Base-by-base conservation (phyloP, 2,113 vertebrate species). In the Fregetta grallaria region DNA sequence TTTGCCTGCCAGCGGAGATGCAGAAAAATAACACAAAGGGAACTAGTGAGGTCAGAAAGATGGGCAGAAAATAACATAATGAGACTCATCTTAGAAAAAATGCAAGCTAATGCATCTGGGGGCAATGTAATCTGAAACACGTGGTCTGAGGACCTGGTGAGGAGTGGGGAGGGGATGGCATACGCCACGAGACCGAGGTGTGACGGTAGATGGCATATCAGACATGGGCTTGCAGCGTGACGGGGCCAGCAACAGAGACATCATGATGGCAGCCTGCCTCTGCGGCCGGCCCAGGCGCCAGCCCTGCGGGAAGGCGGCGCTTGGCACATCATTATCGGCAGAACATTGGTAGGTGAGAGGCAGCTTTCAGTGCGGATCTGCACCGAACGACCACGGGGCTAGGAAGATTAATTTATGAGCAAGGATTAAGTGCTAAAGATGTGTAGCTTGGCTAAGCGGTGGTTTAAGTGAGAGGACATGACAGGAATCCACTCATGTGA, bases 381-480 rank as follows among this genome's bases (percentile, higher is more conserved):
- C 65, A 38, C 7, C 1, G 70, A 92, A n/a, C 8, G 13, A 67
- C 90, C 40, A 4, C 2, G 3, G 65, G 79, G 70, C 58, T 50
- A 5, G 86, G 50, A 40, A 96, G 90, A 92, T 94, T 89, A 75
- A 92, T 94, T 93, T 91, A 86, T 62, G 84, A 96, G 47, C 40
- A 53, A 88, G 87, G 87, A 95, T 96, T 92, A 96, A 94, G 82
- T 72, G 95, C 95, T 96, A 83, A 96, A 95, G 92, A 87, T 88
- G 89, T 85, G 75, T 56, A 66, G 63, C 87, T 90, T 86, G 89
- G 76, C 76, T 83, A 80, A 97, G 84, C 5, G 5, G 40, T 38
- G 77, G 71, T 80, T 95, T 94, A 74, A 93, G 67, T 2, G 26
- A 92, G 88, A 59, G 45, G 83, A 84, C 75, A 34, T 53, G 94